A percentile compares a stretch with the other conserved stretches of the same genome.
Conservation (phyloP, 2,113 vertebrate species). For the Isurus oxyrinchus region DNA sequence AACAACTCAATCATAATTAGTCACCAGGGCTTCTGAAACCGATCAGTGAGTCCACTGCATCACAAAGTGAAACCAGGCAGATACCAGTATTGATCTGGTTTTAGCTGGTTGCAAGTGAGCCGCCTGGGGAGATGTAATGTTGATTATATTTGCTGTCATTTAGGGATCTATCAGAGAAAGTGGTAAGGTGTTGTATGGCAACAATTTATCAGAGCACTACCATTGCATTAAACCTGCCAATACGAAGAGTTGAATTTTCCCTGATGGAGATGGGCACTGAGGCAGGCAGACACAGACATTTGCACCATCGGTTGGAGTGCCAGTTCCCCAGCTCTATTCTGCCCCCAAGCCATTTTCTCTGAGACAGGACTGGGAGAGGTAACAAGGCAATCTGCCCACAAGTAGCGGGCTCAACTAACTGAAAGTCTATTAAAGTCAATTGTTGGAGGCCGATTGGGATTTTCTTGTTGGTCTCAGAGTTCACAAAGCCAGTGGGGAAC, state of each 20-base stretch:
- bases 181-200: neutral
- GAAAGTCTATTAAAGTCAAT: neutral
- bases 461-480: neutral
- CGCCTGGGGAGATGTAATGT: neutral
- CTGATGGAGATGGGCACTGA: neutral
- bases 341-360: neutral
- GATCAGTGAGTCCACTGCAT: neutral
- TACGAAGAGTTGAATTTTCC: neutral
- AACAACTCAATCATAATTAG: neutral
- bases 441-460: neutral
- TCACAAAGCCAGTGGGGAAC: neutral
- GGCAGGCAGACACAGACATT: neutral
- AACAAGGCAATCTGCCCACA: neutral
- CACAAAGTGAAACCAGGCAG: neutral
- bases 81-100: neutral
- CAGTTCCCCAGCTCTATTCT: neutral
- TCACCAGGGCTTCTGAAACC: neutral
- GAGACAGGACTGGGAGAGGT: neutral
- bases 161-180: neutral
- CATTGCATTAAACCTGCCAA: neutral
- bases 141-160: neutral
- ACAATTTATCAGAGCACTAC: neutral
- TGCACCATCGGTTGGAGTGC: neutral
- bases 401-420: neutral
- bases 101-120: neutral